Evolutionary conservation across 2,888 invertebrate species (phyloP).

Genomic region (Ligdia adustata): DNA sequence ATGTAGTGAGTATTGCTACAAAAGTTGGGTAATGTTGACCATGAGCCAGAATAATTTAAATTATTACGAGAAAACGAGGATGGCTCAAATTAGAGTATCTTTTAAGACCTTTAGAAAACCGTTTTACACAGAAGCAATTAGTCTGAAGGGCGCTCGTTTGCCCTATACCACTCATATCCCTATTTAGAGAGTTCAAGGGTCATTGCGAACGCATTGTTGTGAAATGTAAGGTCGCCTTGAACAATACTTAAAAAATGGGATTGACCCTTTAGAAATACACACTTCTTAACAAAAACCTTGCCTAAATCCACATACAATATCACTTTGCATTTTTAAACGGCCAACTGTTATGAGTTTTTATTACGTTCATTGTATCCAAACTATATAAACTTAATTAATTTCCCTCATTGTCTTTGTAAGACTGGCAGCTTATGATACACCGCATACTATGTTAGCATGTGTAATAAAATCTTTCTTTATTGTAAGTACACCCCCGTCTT

Average conservation of each 20-base stretch:
- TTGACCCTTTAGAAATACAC: conserved; percentile 24
- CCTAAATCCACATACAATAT: not conserved
- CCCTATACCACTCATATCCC: conserved; percentile 40
- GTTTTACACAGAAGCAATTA: conserved; percentile 34
- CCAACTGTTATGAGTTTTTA: too few relatives aligned
- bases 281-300: conserved; percentile 24
- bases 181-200: conserved; percentile 42
- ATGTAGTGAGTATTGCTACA: too few relatives aligned
- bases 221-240: conserved; percentile 44
- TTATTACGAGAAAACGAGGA: not conserved
- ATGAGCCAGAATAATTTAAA: not conserved
- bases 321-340: too few relatives aligned
- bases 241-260: conserved; percentile 42
- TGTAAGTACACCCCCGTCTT: too few relatives aligned
- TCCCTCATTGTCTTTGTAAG: too few relatives aligned
- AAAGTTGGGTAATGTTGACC: conserved; percentile 22
- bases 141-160: conserved; percentile 36
- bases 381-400: too few relatives aligned
- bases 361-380: too few relatives aligned
- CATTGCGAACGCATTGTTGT: conserved; percentile 51
- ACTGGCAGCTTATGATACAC: too few relatives aligned
- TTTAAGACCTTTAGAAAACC: conserved; percentile 20
- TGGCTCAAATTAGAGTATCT: not conserved
- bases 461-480: too few relatives aligned
- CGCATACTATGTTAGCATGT: too few relatives aligned